phyloP scores from a whole-genome alignment of 2,113 vertebrate species.

The Macrotis lagotis region DNA sequence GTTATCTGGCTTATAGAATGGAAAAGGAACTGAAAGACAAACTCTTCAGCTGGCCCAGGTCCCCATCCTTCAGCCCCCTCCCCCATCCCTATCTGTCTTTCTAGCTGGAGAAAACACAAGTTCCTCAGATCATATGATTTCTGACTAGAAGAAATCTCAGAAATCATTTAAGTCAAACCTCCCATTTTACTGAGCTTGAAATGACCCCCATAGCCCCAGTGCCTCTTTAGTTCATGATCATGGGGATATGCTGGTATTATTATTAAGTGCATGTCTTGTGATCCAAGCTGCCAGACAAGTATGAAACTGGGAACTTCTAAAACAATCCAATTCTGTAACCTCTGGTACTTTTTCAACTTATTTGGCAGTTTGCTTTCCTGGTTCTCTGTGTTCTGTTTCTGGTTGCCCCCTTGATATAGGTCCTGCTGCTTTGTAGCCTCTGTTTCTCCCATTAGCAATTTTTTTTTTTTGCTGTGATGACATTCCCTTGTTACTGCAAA shows the following conservation, averaged over 20 bases:
- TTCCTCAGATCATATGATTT: background rate
- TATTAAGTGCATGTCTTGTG: background rate
- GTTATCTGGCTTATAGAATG: background rate
- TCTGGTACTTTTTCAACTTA: background rate
- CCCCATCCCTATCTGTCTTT: background rate
- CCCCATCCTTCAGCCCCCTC: background rate
- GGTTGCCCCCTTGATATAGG: background rate
- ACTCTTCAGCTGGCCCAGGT: background rate
- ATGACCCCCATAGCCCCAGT: background rate
- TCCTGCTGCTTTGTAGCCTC: background rate
- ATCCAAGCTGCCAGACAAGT: background rate
- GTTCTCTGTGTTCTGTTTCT: too few species aligned
- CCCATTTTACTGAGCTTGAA: background rate
- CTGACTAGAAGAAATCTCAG: background rate
- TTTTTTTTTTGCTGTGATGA: background rate
- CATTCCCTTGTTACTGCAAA: background rate
- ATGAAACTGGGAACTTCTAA: background rate
- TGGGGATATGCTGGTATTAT: background rate
- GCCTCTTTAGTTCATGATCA: background rate
- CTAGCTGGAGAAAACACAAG: background rate
- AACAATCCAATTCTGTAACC: background rate
- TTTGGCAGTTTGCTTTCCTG: background rate
- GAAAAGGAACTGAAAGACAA: conserved; percentile 4
- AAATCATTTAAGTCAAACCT: background rate
- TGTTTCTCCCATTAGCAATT: background rate